Evolutionary conservation across 2,888 invertebrate genomes (phyloP).

Genomic region (Papilio demoleus): DNA sequence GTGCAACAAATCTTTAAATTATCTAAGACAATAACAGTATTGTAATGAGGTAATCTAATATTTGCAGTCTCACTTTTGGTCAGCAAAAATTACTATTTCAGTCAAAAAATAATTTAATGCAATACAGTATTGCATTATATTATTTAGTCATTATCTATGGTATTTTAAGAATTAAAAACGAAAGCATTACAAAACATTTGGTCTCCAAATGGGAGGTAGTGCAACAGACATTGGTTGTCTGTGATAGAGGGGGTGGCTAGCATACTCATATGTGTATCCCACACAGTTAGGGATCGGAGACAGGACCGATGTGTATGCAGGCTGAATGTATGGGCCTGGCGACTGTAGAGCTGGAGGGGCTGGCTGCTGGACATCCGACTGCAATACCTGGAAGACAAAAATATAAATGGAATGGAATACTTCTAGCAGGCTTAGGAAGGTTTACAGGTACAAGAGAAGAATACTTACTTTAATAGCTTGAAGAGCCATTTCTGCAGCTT

Average conservation of each 20-base stretch:
- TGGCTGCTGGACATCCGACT: conserved; percentile 57
- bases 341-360: conserved; percentile 44
- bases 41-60: conserved; percentile 19
- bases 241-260: conserved; percentile 53
- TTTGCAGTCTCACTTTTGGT: background rate
- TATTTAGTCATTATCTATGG: conserved; percentile 18
- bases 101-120: conserved; percentile 37
- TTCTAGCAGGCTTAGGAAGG: too few species aligned
- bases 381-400: conserved; percentile 58
- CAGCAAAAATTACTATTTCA: background rate
- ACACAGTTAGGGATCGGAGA: conserved; percentile 56
- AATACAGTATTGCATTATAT: conserved; percentile 48
- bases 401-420: too few species aligned
- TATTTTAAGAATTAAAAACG: background rate
- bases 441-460: too few species aligned
- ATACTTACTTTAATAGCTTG: conserved; percentile 65
- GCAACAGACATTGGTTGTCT: conserved; percentile 49
- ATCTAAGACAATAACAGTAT: conserved; percentile 7
- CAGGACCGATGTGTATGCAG: conserved; percentile 55
- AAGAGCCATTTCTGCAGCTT: conserved; percentile 68
- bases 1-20: background rate
- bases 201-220: conserved; percentile 58
- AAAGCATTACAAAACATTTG: background rate
- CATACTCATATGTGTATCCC: conserved; percentile 60
- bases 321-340: conserved; percentile 44